Evolutionary conservation across 2,113 vertebrate genomes (phyloP), one percentile per base, ranked within the genome.

Genomic region (Oreochromis tanganicae): DNA sequence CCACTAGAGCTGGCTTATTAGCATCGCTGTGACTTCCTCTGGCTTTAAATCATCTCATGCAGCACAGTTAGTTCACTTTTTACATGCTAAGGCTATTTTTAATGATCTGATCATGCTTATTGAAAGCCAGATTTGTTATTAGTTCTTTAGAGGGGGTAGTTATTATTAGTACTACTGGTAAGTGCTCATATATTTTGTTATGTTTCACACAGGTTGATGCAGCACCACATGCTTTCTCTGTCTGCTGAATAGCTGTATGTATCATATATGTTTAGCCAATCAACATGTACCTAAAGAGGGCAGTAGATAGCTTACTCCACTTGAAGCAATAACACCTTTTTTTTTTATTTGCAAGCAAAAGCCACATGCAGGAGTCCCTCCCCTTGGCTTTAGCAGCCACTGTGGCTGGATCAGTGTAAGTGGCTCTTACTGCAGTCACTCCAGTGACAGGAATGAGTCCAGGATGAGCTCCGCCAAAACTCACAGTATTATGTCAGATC

Each of bases 391-490:
- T 24, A 41, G 24, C 38, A 61, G 54, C 61, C 81, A 24, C 17
- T 11, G 50, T 34, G 14, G 32, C 57, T 86, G 86, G 81, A 83
- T 84, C 85, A 81, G 61, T 24, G 2, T 71, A 75, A 87, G 86
- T 88, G 87, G 63, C 79, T 92, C 80, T 85, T 83, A 83, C 91
- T 90, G 92, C 88, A 89, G 91, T 93, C 86, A 85, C 68, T 91
- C 68, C 81, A 83, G 57, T 78, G 88, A 87, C 85, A 82, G 83
- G 27, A 85, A 80, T 86, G 85, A 61, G 50, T 82, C 73, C 82
- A 73, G 75, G 9, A 61, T 56, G 54, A 82, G 88, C 88, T 81
- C 52, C 61, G 88, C 89, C 89, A 86, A 57, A 90, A 87, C 85
- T 88, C 82, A 61, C 83, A 90, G 59, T 81, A 86, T 88, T 90